Evolutionary conservation across 53 echinoderm and acorn worm genomes (phyloP), one percentile per base, ranked within the genome.

Genomic region (Actinopyga echinites): DNA sequence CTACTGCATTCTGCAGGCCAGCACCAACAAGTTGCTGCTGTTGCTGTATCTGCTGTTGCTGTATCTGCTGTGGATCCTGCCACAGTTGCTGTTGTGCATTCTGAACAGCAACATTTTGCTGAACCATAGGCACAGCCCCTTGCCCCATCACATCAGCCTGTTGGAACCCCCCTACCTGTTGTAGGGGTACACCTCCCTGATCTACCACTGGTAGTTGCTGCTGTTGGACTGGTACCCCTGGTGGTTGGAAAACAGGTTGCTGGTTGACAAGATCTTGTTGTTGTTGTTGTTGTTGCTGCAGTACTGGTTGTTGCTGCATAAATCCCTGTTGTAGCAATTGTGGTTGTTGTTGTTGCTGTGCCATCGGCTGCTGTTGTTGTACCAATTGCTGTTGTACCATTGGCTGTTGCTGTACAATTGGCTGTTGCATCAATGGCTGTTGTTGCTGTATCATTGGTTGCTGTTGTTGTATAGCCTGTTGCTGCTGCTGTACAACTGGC

Each of bases 321-420:
- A 44, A 64, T 32, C 53, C 29, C 13, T 44, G 43, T 35, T 79
- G 69, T 32, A 15, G 20, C 33, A 54, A 57, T 55, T 84, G 79
- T 57, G 49, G 57, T 74, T 31, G 68, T 25, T 69, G 81, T 30
- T 86, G 86, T 29, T 81, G 82, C 78, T 86, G 83, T 40, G 68
- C 69, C 35, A 57, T 73, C 71, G 68, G 80, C 56, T 57, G 82
- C 78, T 75, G 88, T 17, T 44, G 40, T 56, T 65, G 80, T 25
- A 59, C 21, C 2, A 68, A 15, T 17, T 83, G 83, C 86, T 85
- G 80, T 49, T 49, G 49, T 3, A 40, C 6, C 2, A 28, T 17
- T 60, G 23, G 60, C 23, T 45, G 79, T 30, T 79, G 86, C 33
- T 78, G 84, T 30, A 60, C n/a, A 11, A 79, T 17, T 21, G 86